Evolutionary conservation across 1,140 invertebrate species (phyloP), one percentile per base, ranked within the genome.

Genomic region (Nasonia longicornis): DNA sequence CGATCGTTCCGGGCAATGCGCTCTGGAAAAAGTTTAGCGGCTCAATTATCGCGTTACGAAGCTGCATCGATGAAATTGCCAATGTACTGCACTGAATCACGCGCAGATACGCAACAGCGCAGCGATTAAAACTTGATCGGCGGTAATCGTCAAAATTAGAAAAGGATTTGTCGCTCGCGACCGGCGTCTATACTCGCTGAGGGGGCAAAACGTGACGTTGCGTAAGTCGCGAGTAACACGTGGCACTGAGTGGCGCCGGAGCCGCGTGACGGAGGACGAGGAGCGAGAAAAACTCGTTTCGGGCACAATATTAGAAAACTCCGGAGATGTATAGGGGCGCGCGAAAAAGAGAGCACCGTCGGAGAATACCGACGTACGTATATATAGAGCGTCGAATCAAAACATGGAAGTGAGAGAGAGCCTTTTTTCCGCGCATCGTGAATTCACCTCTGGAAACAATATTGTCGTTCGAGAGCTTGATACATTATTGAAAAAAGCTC

Each of bases 231-330:
- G 64, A 38, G 80, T 73, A 82, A 82, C 80, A 82, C 75, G 66
- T 82, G 80, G 52, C 29, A 66, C 45, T 58, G 64, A 76, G 72
- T 76, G 63, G 42, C 42, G 78, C 71, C 63, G 58, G 20, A 6
- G 58, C 42, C 64, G 45, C 45, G 73, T 76, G 73, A 76, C 31
- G 48, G 48, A 64, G 48, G 48, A 72, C 29, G n/a, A 69, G 63
- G n/a, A 63, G 26, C 16, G 29, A 74, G 48, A 67, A 72, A 82
- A 74, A 58, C 31, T 70, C n/a, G 31, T 48, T 63, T 35, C 31
- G 20, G 35, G 26, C 29, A 58, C 82, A 76, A 81, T 82, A 82
- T 82, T 77, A 77, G 69, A 82, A 82, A 82, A 82, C n/a, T 73
- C 75, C 20, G 11, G 29, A 66, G 66, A 82, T 77, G 58, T 77